Percentiles rank a stretch among this genome's conserved stretches.
Evolutionary conservation across 2,113 vertebrate species (phyloP).

Genomic region (Danio rerio): DNA sequence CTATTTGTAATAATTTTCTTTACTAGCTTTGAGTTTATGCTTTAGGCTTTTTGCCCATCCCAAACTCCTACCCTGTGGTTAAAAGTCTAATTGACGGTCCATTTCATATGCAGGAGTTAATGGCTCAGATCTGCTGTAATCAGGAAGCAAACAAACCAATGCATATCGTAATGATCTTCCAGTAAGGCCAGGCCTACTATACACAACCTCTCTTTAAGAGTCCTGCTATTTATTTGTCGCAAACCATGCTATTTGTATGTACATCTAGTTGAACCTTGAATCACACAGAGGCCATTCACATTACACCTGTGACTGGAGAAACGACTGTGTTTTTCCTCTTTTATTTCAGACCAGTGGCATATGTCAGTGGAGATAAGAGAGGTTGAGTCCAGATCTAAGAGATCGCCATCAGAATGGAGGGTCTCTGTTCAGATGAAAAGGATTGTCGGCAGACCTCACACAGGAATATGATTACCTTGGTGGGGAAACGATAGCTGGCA

Average conservation of each 20-base stretch:
- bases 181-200: constrained; percentile 52
- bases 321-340: neutral
- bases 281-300: constrained; percentile 30
- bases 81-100: constrained; percentile 31
- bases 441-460: constrained; percentile 31
- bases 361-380: constrained; percentile 37
- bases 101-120: constrained; percentile 57
- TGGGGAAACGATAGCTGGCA: constrained; percentile 13
- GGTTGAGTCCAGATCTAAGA: constrained; percentile 18
- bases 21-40: neutral
- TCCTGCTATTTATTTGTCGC: constrained; percentile 55
- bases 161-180: constrained; percentile 58
- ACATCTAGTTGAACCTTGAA: constrained; percentile 52
- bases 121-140: constrained; percentile 56
- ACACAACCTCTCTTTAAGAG: constrained; percentile 35
- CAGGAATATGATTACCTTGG: neutral
- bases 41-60: neutral
- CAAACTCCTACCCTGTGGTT: neutral
- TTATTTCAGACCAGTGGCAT: constrained; percentile 16
- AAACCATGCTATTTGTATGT: constrained; percentile 47
- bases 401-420: constrained; percentile 1
- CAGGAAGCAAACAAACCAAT: constrained; percentile 60
- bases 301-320: constrained; percentile 34
- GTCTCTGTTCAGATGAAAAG: constrained; percentile 35
- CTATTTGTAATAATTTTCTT: neutral